Evolutionary conservation across 2,888 invertebrate species (phyloP), one percentile per base, ranked within the genome.

Genomic region (Ophion costatus): DNA sequence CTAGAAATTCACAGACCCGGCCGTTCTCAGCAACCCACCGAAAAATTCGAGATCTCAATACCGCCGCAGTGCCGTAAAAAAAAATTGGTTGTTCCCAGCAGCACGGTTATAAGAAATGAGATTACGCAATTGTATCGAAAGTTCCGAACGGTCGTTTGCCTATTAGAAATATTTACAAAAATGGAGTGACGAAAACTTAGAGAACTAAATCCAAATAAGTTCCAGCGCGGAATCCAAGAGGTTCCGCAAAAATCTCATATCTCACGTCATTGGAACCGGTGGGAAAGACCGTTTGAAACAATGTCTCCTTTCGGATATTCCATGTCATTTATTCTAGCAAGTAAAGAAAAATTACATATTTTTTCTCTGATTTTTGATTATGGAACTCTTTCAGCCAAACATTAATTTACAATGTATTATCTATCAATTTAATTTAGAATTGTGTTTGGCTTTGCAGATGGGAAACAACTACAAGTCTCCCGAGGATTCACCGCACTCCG

Each of bases 391-490:
- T 5, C 45, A 45, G 2, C 17, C 5, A 17, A 51, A 51, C 51
- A 17, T 51, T 51, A 51, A 17, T 51, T 51, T 17, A 38, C 6
- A 11, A 9, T 56, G 24, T 17, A 22, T 57, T 2, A 2, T 42
- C 7, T 61, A 24, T 29, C 6, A 45, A 29, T 42, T 77, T 29
- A 5, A 51, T 63, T 51, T 14, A 14, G 14, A 2, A 51, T 45
- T 45, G 3, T 51, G 51, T 51, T 51, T 51, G 4, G 14, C 89
- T 87, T 92, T 92, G 24, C 91, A 92, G 92, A 88, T 91, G 78
- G 92, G 90, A 77, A 91, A 90, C 89, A 90, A 88, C 82, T 92
- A 91, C 87, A 92, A 91, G 85, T 91, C 92, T 73, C 90, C 91
- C 63, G 92, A 92, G 86, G 91, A 88, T 61, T 92, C 92, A 56